These are phyloP conservation scores for Spodoptera litura DNA, from an alignment of 1,140 invertebrate genomes.

Conservation along the genomic window DNA sequence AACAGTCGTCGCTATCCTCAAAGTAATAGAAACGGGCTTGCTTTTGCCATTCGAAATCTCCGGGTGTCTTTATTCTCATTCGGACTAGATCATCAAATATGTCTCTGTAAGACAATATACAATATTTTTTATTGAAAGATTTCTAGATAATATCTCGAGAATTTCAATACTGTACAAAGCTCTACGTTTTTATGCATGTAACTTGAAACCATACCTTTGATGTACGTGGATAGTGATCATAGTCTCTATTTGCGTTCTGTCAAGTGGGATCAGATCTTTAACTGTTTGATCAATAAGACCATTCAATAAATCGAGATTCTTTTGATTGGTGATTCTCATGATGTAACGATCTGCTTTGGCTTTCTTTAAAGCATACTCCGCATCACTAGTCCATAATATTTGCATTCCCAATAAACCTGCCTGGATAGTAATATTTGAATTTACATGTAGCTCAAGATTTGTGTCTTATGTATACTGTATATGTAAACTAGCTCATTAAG, in stretches of 20 bases:
- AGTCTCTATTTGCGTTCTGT: slow-evolving; percentile 95
- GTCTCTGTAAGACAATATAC: slow-evolving; percentile 85
- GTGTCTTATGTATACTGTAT: not conserved
- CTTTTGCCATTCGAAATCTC: slow-evolving; percentile 97
- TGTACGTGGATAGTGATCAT: slow-evolving; percentile 98
- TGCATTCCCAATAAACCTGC: slow-evolving; percentile 94
- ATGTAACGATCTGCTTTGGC: slow-evolving; percentile 91
- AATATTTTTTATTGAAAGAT: not conserved
- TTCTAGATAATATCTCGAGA: too few species aligned
- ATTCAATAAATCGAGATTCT: slow-evolving; percentile 93
- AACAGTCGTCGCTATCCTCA: slow-evolving; percentile 92
- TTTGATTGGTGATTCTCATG: slow-evolving; percentile 94
- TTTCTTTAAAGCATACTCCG: slow-evolving; percentile 91
- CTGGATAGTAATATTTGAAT: slow-evolving; percentile 76
- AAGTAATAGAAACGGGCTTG: slow-evolving; percentile 96
- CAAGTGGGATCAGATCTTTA: slow-evolving; percentile 92
- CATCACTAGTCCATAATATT: slow-evolving; percentile 94
- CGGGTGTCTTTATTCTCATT: slow-evolving; percentile 88
- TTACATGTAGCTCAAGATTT: not conserved
- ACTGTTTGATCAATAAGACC: slow-evolving; percentile 95
- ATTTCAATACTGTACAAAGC: too few species aligned
- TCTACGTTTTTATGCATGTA: too few species aligned
- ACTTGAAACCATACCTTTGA: slow-evolving; percentile 89
- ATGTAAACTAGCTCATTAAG: not conserved
- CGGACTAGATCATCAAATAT: slow-evolving; percentile 91